These are phyloP conservation scores for Thumatha senex DNA, from an alignment of 2,888 invertebrate species.

Conservation along the genomic window DNA sequence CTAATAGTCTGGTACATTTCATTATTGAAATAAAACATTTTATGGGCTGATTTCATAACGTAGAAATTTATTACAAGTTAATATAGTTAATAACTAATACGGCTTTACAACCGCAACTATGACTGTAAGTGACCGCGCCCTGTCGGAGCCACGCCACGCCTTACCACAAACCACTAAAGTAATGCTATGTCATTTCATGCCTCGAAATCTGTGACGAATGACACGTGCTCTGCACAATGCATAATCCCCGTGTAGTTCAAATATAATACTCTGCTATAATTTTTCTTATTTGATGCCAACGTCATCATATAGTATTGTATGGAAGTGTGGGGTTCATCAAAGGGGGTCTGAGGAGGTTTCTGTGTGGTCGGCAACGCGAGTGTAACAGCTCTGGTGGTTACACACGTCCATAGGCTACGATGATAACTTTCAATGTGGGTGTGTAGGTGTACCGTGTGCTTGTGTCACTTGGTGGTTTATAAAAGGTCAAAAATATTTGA, in stretches of 20 bases:
- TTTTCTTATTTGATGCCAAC: background rate
- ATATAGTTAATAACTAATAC: constrained; percentile 50
- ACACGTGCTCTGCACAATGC: constrained; percentile 46
- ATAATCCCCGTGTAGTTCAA: constrained; percentile 16
- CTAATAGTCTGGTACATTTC: constrained; percentile 16
- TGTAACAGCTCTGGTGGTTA: too few relatives aligned
- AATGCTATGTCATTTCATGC: constrained; percentile 66
- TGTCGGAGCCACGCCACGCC: constrained; percentile 59
- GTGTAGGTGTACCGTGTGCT: too few relatives aligned
- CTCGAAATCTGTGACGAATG: constrained; percentile 66
- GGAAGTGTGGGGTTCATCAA: too few relatives aligned
- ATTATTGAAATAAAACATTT: constrained; percentile 32
- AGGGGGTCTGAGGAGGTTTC: too few relatives aligned
- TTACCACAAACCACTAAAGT: constrained; percentile 59
- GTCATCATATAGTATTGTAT: background rate
- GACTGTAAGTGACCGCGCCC: constrained; percentile 67
- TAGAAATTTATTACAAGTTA: constrained; percentile 37
- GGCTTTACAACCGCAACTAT: constrained; percentile 46
- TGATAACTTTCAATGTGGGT: too few relatives aligned
- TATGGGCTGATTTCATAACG: constrained; percentile 19
- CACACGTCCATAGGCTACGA: too few relatives aligned
- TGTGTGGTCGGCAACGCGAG: too few relatives aligned
- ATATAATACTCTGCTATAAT: constrained; percentile 12
- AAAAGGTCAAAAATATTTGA: too few relatives aligned
- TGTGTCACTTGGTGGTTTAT: too few relatives aligned